A percentile compares a stretch with the other conserved stretches of the same genome.
Conservation (phyloP, 2,888 invertebrate genomes). For the Caenorhabditis angaria region DNA sequence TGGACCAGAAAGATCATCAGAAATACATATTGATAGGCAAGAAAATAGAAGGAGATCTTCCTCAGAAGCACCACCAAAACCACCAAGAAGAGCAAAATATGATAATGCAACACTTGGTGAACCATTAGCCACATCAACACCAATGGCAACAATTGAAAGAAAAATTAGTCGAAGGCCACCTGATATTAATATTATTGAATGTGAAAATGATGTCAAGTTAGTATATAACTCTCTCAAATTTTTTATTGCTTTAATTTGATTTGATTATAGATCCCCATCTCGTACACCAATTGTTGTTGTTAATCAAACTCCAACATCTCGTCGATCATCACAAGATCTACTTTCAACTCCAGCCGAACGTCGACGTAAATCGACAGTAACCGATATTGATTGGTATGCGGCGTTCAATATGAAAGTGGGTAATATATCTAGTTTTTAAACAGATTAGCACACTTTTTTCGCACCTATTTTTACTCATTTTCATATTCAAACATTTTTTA, state of each 20-base stretch:
- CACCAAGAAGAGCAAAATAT: conserved; percentile 19
- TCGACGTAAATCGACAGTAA: conserved; percentile 50
- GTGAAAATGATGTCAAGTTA: conserved; percentile 13
- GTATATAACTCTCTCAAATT: conserved; percentile 7
- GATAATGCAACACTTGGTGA: conserved; percentile 30
- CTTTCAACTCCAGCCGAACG: conserved; percentile 31
- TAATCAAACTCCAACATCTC: conserved; percentile 41
- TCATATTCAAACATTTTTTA: no score
- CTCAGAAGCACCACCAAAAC: conserved; percentile 21
- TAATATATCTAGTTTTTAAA: conserved; percentile 7
- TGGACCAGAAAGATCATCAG: conserved; percentile 10
- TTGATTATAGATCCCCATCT: conserved; percentile 29
- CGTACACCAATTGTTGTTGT: conserved; percentile 52
- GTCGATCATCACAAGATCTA: conserved; percentile 39
- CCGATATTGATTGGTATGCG: conserved; percentile 58
- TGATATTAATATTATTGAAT: conserved; percentile 35
- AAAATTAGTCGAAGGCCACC: conserved; percentile 32
- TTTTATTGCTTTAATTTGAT: conserved; percentile 18
- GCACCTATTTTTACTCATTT: conserved; percentile 11
- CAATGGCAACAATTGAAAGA: conserved; percentile 45
- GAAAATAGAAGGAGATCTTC: neutral
- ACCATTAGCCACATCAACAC: conserved; percentile 48
- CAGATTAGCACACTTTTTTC: conserved; percentile 24
- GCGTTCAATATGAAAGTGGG: conserved; percentile 57
- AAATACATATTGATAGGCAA: conserved; percentile 5